Conservation (phyloP, 2,888 invertebrate genomes). For the Aelia acuminata region DNA sequence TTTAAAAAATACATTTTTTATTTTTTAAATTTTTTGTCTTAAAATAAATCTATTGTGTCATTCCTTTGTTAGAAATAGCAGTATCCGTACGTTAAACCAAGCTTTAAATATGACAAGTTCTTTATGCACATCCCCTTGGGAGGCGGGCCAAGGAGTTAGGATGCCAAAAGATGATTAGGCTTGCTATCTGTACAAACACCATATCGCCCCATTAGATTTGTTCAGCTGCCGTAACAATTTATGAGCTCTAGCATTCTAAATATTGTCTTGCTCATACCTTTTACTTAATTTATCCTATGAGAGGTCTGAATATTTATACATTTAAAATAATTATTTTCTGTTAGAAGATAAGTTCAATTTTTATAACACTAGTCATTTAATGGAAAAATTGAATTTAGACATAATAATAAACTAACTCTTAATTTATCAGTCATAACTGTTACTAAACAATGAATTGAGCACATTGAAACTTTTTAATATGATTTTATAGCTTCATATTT, state of each 20-base stretch:
- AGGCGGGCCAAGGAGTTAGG: background rate
- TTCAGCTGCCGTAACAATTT: constrained; percentile 2
- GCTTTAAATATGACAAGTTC: constrained; percentile 37
- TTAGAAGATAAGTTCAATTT: background rate
- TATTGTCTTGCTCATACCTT: constrained; percentile 1
- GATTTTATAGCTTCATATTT: background rate
- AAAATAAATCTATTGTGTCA: background rate
- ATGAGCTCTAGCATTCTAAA: background rate
- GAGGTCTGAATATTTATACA: background rate
- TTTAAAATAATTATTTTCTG: background rate
- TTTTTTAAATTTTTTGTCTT: background rate
- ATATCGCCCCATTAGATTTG: constrained; percentile 28
- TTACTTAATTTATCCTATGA: constrained; percentile 2
- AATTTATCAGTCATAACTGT: background rate
- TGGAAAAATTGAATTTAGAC: background rate
- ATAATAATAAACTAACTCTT: background rate
- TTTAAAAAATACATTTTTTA: too few species aligned
- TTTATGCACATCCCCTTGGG: constrained; percentile 28
- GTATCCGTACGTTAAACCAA: background rate
- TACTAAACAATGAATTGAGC: background rate
- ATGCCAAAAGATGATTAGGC: constrained; percentile 39
- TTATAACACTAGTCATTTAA: background rate
- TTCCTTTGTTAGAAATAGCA: background rate
- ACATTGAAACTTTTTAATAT: background rate
- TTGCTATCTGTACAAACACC: constrained; percentile 2